These are phyloP conservation scores for Aphaenogaster rudis DNA, from an alignment of 1,140 invertebrate species.

Conservation along the genomic window DNA sequence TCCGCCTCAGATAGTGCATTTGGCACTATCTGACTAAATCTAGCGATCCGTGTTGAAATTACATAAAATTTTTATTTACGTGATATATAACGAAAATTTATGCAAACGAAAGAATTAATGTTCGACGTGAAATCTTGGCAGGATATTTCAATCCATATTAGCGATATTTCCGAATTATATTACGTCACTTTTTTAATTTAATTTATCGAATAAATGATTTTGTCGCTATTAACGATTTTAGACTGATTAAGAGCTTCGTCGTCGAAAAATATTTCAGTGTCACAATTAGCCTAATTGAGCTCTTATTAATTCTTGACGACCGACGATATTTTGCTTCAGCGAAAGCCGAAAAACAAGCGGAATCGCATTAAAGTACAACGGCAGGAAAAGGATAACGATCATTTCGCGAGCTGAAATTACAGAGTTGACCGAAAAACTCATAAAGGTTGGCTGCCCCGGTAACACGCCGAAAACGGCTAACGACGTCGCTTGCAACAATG, in stretches of 20 bases:
- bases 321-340: neutral
- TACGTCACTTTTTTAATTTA: slow-evolving; percentile 3
- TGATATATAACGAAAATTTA: neutral
- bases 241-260: neutral
- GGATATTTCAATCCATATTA: neutral
- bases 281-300: slow-evolving; percentile 19
- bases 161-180: neutral
- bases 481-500: slow-evolving; percentile 34
- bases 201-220: slow-evolving; percentile 3
- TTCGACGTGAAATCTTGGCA: neutral
- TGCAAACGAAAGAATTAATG: slow-evolving; percentile 24
- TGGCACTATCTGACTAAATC: neutral
- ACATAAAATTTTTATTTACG: neutral
- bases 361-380: neutral
- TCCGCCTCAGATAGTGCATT: neutral
- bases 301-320: slow-evolving; percentile 24
- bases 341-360: neutral
- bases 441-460: neutral
- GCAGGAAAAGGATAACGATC: slow-evolving; percentile 1
- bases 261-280: neutral
- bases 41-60: neutral
- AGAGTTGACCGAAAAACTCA: slow-evolving; percentile 5
- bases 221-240: neutral
- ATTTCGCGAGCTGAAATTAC: slow-evolving; percentile 32
- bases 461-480: slow-evolving; percentile 49